Evolutionary conservation across 2,797 vertebrate species (phyloP).

Genomic region (Megaceryle alcyon): DNA sequence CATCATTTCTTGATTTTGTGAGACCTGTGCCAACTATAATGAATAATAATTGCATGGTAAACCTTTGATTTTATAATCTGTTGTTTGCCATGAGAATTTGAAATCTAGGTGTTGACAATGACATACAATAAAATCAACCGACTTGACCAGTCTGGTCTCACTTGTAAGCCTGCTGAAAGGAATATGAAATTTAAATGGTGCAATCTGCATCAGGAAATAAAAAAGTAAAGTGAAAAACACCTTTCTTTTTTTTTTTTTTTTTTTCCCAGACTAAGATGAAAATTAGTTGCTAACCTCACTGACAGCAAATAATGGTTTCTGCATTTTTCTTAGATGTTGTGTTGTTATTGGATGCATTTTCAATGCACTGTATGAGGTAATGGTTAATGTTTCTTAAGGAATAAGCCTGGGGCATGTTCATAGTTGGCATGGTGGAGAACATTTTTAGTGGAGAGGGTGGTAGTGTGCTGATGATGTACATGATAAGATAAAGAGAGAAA

Average conservation of each 20-base stretch:
- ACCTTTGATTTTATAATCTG: constrained; percentile 25
- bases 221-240: neutral
- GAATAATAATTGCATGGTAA: constrained; percentile 7
- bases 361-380: constrained; percentile 67
- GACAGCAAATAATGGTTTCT: constrained; percentile 64
- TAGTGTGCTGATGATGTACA: constrained; percentile 53
- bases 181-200: constrained; percentile 30
- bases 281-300: constrained; percentile 53
- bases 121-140: neutral
- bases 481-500: constrained; percentile 71
- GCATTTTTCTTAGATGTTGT: constrained; percentile 67
- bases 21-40: neutral
- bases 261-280: neutral
- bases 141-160: constrained; percentile 22
- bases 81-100: constrained; percentile 12
- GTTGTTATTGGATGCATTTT: constrained; percentile 70
- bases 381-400: constrained; percentile 69
- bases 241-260: neutral
- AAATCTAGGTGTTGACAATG: constrained; percentile 13
- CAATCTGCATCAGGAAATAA: constrained; percentile 35
- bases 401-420: constrained; percentile 54
- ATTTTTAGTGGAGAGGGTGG: constrained; percentile 62
- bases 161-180: constrained; percentile 29
- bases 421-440: constrained; percentile 46
- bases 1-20: neutral